Evolutionary conservation across 2,113 vertebrate species (phyloP), one percentile per base, ranked within the genome.

Genomic region (Micronisus gabar): DNA sequence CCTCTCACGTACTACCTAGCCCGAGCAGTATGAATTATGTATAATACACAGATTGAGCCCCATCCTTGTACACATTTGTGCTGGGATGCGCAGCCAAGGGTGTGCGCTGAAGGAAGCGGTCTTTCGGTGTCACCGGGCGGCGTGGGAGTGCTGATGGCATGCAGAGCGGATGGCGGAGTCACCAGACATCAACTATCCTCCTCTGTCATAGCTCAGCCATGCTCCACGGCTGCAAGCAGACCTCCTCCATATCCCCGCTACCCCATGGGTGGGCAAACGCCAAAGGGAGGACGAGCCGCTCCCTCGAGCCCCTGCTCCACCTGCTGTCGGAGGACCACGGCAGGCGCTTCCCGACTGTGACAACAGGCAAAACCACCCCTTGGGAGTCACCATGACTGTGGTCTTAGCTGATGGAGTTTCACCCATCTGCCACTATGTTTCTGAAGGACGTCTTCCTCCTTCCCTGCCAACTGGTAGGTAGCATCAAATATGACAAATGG

Each of bases 401-500:
- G 15, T 40, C n/a, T 23, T 43, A 59, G 63, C 53, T 84, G 9
- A 65, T 1, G 29, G 71, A 88, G 34, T 27, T 88, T 72, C 73
- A 93, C 56, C 61, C 38, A 68, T 41, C 47, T 0, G 2, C 56
- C 56, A 21, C 65, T 29, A 34, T 18, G 19, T 71, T 82, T 88
- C 81, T 70, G 45, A 78, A 75, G 47, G 80, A 83, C 86, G 66
- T 93, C 41, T 59, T 50, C 53, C 45, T 48, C 36, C 58, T 95
- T 43, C 52, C 9, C 38, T 1, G 3, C n/a, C 16, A 27, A 41
- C 19, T 29, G 32, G 70, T 16, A 90, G 97, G 94, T 75, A 75
- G 75, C 86, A 95, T 92, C 94, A 95, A 65, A 95, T 82, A 86
- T 96, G 96, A 98, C 96, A 98, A 98, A 98, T 95, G 96, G 93